These are phyloP conservation scores for Trichogramma pretiosum DNA, from an alignment of 1,140 invertebrate genomes.

Conservation along the genomic window DNA sequence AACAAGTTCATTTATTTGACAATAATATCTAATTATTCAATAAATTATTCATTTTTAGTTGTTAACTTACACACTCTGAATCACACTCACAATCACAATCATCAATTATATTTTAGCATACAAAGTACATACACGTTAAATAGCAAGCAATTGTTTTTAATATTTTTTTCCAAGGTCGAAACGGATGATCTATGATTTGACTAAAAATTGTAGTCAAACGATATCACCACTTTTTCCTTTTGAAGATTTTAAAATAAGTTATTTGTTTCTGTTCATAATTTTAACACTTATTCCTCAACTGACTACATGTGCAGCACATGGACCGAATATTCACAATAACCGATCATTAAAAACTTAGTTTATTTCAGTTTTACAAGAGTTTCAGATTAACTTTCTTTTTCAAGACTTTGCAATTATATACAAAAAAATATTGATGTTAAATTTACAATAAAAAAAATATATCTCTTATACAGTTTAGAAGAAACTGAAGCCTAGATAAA, in stretches of 20 bases:
- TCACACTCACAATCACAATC: not conserved
- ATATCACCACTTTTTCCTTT: not conserved
- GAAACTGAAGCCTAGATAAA: not conserved
- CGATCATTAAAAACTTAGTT: no score
- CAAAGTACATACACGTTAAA: not conserved
- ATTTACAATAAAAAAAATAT: no score
- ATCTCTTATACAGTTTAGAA: slow-evolving; percentile 1
- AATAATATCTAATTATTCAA: slow-evolving; percentile 17
- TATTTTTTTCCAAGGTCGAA: slow-evolving; percentile 5
- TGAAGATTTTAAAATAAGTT: slow-evolving; percentile 13
- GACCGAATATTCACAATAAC: slow-evolving; percentile 1
- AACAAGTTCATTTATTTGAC: slow-evolving; percentile 18
- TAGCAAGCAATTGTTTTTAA: slow-evolving; percentile 2
- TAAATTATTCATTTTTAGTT: slow-evolving; percentile 13
- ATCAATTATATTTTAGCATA: not conserved
- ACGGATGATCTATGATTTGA: slow-evolving; percentile 10
- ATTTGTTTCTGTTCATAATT: not conserved
- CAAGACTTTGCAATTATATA: no score
- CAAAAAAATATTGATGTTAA: no score
- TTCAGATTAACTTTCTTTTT: slow-evolving; percentile 4
- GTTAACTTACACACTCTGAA: slow-evolving; percentile 9
- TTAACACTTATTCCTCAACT: not conserved
- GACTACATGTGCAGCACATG: slow-evolving; percentile 8
- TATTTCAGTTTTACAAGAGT: not conserved
- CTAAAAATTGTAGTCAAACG: slow-evolving; percentile 12